phyloP scores from a whole-genome alignment of 2,797 vertebrate genomes.

The Pteropus rufus region DNA sequence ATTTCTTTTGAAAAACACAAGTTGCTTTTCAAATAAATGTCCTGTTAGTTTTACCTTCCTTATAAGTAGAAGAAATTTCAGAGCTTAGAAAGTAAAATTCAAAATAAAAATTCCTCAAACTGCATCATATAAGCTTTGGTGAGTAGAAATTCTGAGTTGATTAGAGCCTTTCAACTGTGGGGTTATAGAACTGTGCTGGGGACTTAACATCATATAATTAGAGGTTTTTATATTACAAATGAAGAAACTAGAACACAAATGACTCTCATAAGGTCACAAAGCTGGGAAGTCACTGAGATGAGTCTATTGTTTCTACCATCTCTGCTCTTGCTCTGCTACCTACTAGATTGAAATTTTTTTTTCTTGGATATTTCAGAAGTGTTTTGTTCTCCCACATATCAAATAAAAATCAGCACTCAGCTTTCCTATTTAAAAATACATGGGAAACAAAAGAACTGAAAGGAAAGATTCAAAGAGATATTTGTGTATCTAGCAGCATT shows the following conservation, averaged over 20 bases:
- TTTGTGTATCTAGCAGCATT: neutral
- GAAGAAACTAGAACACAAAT: neutral
- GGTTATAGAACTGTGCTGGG: neutral
- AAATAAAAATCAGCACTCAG: neutral
- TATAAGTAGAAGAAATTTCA: neutral
- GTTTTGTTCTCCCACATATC: neutral
- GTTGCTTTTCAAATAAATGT: neutral
- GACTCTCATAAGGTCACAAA: neutral
- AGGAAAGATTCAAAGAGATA: neutral
- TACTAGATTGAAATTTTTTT: neutral
- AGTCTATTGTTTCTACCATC: neutral
- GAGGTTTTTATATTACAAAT: neutral
- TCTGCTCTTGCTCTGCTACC: neutral
- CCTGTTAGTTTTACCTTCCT: neutral
- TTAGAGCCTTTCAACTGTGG: neutral
- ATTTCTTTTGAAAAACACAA: neutral
- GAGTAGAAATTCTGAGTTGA: neutral
- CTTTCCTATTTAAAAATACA: neutral
- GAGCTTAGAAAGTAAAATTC: conserved; percentile 1
- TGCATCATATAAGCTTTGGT: neutral
- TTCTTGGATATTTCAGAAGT: neutral
- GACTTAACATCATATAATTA: neutral
- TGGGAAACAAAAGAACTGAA: neutral
- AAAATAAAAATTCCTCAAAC: neutral
- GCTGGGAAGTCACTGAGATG: neutral